Conservation (phyloP, 2,888 invertebrate species). For the Leptinotarsa peninsularis region DNA sequence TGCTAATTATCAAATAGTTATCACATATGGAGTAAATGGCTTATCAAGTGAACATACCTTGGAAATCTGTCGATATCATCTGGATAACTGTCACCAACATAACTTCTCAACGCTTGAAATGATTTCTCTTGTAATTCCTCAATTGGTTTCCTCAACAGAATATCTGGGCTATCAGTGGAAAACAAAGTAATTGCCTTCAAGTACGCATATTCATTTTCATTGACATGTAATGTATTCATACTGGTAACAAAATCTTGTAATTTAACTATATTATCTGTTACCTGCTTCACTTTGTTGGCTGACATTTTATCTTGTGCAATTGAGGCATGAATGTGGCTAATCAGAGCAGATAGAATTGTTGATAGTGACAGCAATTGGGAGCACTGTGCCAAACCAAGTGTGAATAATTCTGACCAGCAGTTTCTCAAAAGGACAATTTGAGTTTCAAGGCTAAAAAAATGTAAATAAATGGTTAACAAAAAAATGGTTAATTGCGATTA, state of each 20-base stretch:
- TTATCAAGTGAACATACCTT: constrained; percentile 52
- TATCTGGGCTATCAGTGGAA: constrained; percentile 69
- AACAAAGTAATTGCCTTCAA: constrained; percentile 83
- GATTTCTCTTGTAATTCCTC: constrained; percentile 74
- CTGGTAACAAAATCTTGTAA: constrained; percentile 85
- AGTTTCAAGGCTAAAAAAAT: constrained; percentile 76
- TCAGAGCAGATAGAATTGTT: constrained; percentile 85
- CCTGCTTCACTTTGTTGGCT: constrained; percentile 77
- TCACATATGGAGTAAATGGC: too few relatives aligned
- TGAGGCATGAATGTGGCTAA: constrained; percentile 82
- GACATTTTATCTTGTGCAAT: constrained; percentile 82
- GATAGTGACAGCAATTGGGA: constrained; percentile 81
- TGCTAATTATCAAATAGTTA: too few relatives aligned
- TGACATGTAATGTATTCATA: constrained; percentile 80
- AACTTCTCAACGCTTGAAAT: constrained; percentile 70
- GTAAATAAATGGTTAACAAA: not conserved
- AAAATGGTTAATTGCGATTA: too few relatives aligned
- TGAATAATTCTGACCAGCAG: constrained; percentile 94
- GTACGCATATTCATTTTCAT: constrained; percentile 89
- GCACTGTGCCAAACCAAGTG: constrained; percentile 90
- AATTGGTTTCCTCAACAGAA: constrained; percentile 68
- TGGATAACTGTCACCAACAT: constrained; percentile 65
- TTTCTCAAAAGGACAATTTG: constrained; percentile 87
- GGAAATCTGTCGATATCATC: constrained; percentile 71
- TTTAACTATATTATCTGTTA: constrained; percentile 83